A percentile compares a stretch with the other conserved stretches of the same genome.
Evolutionary conservation across 2,888 invertebrate genomes (phyloP).

Genomic region (Apomyelois bistriatella): DNA sequence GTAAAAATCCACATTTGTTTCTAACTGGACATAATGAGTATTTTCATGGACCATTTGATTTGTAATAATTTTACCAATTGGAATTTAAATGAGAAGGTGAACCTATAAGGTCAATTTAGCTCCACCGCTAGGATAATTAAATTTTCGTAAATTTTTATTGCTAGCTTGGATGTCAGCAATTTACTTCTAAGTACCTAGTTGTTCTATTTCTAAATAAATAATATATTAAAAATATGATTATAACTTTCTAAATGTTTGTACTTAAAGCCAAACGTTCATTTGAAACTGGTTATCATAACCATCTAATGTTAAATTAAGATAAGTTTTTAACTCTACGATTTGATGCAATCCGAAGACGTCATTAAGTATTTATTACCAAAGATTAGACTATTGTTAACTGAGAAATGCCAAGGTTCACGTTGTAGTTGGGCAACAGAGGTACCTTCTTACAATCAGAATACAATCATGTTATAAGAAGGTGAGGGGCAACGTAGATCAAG

Average conservation of each 20-base stretch:
- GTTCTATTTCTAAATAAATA: no score
- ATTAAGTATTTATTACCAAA: conserved; percentile 12
- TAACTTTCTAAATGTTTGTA: background rate
- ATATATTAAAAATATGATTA: no score
- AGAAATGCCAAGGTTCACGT: conserved; percentile 27
- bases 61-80: background rate
- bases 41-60: conserved; percentile 6
- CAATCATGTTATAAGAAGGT: conserved; percentile 25
- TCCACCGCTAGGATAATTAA: no score
- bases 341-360: conserved; percentile 7
- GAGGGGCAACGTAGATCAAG: conserved; percentile 25
- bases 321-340: background rate
- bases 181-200: no score
- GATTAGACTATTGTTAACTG: conserved; percentile 26
- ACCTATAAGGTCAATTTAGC: no score
- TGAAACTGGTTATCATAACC: background rate
- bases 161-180: no score
- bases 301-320: background rate
- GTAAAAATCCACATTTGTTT: background rate
- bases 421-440: conserved; percentile 20
- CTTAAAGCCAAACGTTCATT: background rate
- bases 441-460: conserved; percentile 23
- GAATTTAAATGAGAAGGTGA: background rate
- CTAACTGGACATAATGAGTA: conserved; percentile 3
- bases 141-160: no score